phyloP scores from a whole-genome alignment of 2,113 vertebrate genomes.

The Urocolius indicus region DNA sequence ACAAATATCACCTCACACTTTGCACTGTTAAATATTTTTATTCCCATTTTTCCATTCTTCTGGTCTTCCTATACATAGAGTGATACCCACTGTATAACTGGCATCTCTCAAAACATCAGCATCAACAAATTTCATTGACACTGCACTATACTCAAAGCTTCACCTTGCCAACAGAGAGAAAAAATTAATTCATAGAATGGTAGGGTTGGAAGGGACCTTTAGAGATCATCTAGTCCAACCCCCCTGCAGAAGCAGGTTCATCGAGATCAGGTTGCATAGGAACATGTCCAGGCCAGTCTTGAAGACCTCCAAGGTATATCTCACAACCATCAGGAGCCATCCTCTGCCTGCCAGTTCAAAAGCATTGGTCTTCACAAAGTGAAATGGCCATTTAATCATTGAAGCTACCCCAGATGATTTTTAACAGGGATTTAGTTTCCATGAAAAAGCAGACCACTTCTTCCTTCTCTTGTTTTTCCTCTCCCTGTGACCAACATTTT shows the following conservation, averaged over 20 bases:
- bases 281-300: too few species aligned
- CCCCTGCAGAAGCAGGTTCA: too few species aligned
- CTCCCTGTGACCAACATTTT: not conserved
- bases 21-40: not conserved
- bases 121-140: not conserved
- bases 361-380: not conserved
- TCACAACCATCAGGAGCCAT: not conserved
- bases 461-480: not conserved
- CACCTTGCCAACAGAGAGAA: not conserved
- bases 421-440: not conserved
- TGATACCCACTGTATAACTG: not conserved
- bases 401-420: not conserved
- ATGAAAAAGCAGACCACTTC: not conserved
- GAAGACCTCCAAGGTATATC: too few species aligned
- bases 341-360: not conserved
- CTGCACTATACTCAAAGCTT: not conserved
- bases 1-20: not conserved
- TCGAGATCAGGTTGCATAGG: too few species aligned
- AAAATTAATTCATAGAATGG: not conserved
- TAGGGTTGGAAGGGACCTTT: too few species aligned
- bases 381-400: not conserved
- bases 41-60: not conserved
- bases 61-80: not conserved
- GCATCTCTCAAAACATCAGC: not conserved
- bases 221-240: too few species aligned